phyloP scores from a whole-genome alignment of 2,113 vertebrate genomes.

The Phoxinus phoxinus region DNA sequence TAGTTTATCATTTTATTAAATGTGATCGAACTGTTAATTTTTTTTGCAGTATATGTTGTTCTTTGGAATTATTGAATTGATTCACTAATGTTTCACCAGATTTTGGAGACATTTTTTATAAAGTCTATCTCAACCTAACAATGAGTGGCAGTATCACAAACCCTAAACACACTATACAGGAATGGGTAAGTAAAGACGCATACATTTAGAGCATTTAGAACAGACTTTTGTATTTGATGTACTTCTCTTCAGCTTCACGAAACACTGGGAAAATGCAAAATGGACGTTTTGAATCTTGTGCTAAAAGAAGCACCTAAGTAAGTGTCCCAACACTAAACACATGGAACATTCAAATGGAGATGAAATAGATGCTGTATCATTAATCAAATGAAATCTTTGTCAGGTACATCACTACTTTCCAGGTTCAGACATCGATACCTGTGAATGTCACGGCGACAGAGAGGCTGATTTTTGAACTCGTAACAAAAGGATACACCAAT shows the following conservation, averaged over 20 bases:
- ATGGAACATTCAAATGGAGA: not conserved
- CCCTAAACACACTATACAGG: conserved; percentile 50
- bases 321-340: not conserved
- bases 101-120: conserved; percentile 64
- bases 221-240: not conserved
- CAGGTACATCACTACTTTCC: conserved; percentile 71
- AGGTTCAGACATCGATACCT: conserved; percentile 57
- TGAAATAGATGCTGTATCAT: not conserved
- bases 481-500: conserved; percentile 59
- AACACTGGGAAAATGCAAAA: conserved; percentile 30
- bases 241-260: conserved; percentile 45
- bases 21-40: not conserved
- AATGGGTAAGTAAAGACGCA: conserved; percentile 66
- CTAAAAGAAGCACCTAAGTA: conserved; percentile 34
- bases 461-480: conserved; percentile 44
- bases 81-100: conserved; percentile 48
- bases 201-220: not conserved
- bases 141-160: conserved; percentile 53
- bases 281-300: conserved; percentile 40
- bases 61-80: not conserved
- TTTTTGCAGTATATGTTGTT: not conserved
- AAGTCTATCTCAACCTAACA: conserved; percentile 61
- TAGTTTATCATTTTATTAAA: too few relatives aligned
- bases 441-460: conserved; percentile 31
- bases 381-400: not conserved